phyloP scores from a whole-genome alignment of 2,888 invertebrate genomes.

The Heliconius cydno region DNA sequence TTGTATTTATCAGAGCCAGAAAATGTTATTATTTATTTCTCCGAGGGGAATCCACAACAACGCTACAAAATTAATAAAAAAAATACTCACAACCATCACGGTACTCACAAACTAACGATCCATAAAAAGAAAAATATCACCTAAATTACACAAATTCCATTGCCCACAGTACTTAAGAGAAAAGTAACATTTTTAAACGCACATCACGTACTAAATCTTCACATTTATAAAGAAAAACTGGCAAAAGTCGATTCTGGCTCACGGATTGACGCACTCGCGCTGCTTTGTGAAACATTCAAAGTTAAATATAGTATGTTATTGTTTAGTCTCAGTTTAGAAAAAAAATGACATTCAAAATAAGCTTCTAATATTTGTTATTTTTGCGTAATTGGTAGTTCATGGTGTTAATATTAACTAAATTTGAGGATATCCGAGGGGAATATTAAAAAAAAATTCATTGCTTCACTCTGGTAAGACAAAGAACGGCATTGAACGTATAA shows the following conservation, averaged over 20 bases:
- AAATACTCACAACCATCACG: background rate
- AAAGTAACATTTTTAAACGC: slow-evolving; percentile 23
- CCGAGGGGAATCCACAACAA: no score
- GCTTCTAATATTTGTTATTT: background rate
- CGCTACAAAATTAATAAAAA: no score
- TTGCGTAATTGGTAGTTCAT: background rate
- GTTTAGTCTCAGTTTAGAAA: background rate
- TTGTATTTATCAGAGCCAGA: no score
- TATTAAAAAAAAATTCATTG: no score
- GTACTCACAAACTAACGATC: background rate
- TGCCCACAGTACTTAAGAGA: background rate
- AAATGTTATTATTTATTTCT: no score
- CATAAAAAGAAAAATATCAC: slow-evolving; percentile 4
- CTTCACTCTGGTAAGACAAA: no score
- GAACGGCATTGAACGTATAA: no score
- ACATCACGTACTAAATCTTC: slow-evolving; percentile 31
- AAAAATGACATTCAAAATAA: background rate
- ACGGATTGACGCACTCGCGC: slow-evolving; percentile 10
- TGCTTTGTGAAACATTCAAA: background rate
- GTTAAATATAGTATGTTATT: slow-evolving; percentile 12
- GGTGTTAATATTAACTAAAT: no score
- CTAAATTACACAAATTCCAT: background rate
- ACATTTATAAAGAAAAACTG: slow-evolving; percentile 28
- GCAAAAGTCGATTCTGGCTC: slow-evolving; percentile 15
- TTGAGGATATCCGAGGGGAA: no score